Evolutionary conservation across 2,113 vertebrate genomes (phyloP), one percentile per base, ranked within the genome.

Genomic region (Stomatorhinus ivindoensis): DNA sequence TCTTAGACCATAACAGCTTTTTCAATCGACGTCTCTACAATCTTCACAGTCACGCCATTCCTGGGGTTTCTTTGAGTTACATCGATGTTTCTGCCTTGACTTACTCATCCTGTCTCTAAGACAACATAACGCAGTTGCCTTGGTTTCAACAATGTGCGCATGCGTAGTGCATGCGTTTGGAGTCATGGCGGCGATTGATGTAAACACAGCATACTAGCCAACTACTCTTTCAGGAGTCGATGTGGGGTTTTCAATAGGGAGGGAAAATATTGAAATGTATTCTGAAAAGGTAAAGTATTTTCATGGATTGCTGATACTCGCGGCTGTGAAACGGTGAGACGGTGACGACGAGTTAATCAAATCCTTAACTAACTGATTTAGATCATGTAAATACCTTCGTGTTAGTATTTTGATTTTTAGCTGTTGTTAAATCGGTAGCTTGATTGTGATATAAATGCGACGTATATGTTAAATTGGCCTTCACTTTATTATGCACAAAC

Each of bases 81-180:
- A 89, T 10, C 82, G 90, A 92, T 65, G 89, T 61, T 83, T 96
- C 93, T 73, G 84, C 6, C 9, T 0, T 84, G 2, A 90, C 92
- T 92, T 94, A 86, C 19, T 0, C 51, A 19, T 15, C 87, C 94
- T 95, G 95, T 95, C 93, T 94, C 92, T 90, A 94, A 87, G 93
- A 50, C 65, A 39, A 61, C 90, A 65, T 65, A 93, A 95, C 92
- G 94, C 95, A 90, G 51, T 91, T 91, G 46, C 94, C 93, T 89
- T 94, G 90, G 94, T 92, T 94, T 90, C 92, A 3, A n/a, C 8
- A 0, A 0, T 92, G 47, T 91, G 92, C 95, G 94, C 94, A 2
- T 93, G 95, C 95, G 93, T 90, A 13, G 0, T 69, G 19, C 1
- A 2, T 50, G 0, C 8, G 53, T 61, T 55, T 35, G 73, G 87